A percentile compares a stretch with the other conserved stretches of the same genome.
These are phyloP conservation scores for Lates japonicus DNA, from an alignment of 2,797 vertebrate species.

Conservation along the genomic window DNA sequence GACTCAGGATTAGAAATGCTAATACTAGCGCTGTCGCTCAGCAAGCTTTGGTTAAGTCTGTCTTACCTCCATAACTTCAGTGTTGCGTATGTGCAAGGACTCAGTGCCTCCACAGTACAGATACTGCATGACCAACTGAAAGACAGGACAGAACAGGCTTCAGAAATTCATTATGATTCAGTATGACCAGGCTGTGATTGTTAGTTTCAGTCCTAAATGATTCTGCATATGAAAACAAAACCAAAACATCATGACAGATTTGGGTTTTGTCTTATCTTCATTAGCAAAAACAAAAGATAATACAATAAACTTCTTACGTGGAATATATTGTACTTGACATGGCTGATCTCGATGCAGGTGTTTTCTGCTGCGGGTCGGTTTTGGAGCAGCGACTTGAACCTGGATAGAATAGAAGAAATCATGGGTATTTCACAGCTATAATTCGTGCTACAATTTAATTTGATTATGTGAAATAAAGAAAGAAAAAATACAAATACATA, in stretches of 20 bases:
- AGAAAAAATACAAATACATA: not conserved
- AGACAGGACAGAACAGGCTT: slow-evolving; percentile 67
- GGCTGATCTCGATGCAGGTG: slow-evolving; percentile 98
- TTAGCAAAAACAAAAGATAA: not conserved
- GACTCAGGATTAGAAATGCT: slow-evolving; percentile 36
- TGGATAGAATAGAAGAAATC: slow-evolving; percentile 61
- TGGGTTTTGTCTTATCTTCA: not conserved
- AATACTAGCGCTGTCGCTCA: slow-evolving; percentile 5
- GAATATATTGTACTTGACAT: slow-evolving; percentile 94
- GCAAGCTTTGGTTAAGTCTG: slow-evolving; percentile 20
- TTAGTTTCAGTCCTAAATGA: too few relatives aligned
- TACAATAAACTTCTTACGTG: slow-evolving; percentile 60
- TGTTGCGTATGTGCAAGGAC: slow-evolving; percentile 97
- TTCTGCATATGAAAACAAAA: not conserved
- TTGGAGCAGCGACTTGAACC: slow-evolving; percentile 98
- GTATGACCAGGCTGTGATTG: not conserved
- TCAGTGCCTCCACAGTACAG: slow-evolving; percentile 97
- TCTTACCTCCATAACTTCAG: slow-evolving; percentile 97
- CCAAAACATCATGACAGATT: not conserved
- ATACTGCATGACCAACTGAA: slow-evolving; percentile 99
- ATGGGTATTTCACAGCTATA: not conserved
- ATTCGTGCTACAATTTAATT: not conserved
- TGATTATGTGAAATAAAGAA: too few relatives aligned
- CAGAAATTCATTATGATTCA: not conserved
- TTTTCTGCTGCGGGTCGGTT: slow-evolving; percentile 95